A percentile compares a stretch with the other conserved stretches of the same genome.
phyloP scores from a whole-genome alignment of 2,113 vertebrate genomes.

The Pundamilia nyererei region DNA sequence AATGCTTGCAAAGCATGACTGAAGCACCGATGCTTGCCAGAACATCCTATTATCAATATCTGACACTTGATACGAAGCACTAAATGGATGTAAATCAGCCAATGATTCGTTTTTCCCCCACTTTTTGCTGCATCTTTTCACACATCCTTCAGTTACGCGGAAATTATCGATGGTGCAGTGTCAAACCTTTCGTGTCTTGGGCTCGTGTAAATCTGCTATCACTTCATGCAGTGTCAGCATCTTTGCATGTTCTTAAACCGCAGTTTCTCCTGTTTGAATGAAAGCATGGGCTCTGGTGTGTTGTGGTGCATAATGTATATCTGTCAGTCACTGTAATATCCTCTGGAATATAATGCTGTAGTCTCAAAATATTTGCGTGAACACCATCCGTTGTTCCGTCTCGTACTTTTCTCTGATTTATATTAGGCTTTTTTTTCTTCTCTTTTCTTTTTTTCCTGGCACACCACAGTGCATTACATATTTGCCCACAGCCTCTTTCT shows the following conservation, averaged over 20 bases:
- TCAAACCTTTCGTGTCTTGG: neutral
- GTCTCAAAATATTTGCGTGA: slow-evolving; percentile 5
- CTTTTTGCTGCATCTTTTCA: neutral
- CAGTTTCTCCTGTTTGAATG: slow-evolving; percentile 27
- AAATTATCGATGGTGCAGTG: neutral
- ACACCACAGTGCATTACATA: slow-evolving; percentile 3
- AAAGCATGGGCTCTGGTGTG: slow-evolving; percentile 15
- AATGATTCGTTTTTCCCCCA: neutral
- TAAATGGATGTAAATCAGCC: slow-evolving; percentile 1
- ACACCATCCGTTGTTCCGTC: neutral
- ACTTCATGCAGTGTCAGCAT: slow-evolving; percentile 48
- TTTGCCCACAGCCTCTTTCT: slow-evolving; percentile 17
- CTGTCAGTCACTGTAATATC: slow-evolving; percentile 21
- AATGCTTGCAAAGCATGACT: neutral
- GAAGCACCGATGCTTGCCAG: neutral
- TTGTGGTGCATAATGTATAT: slow-evolving; percentile 1
- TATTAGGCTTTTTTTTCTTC: neutral
- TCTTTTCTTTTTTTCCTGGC: neutral
- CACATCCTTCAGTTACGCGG: neutral
- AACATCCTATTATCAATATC: slow-evolving; percentile 15
- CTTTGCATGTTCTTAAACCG: slow-evolving; percentile 12
- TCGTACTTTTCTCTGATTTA: slow-evolving; percentile 18
- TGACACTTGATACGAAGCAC: neutral
- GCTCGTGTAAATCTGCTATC: slow-evolving; percentile 21
- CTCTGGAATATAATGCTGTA: neutral